A percentile compares a stretch with the other conserved stretches of the same genome.
phyloP scores from a whole-genome alignment of 2,888 invertebrate species.

The Polymixis lichenea region DNA sequence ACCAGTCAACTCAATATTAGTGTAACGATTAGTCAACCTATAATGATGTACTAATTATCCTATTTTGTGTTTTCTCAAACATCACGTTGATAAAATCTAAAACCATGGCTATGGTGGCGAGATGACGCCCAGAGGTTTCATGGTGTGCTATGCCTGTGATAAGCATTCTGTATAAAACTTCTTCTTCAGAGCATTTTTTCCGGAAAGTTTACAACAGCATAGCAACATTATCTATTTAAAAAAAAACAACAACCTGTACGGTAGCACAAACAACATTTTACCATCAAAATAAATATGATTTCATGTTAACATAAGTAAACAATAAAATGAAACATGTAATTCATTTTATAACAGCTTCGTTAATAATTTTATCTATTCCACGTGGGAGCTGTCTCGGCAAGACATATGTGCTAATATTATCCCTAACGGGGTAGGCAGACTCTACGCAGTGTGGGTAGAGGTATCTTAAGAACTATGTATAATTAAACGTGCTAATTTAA shows the following conservation, averaged over 20 bases:
- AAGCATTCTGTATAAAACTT: too few species aligned
- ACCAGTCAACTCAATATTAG: neutral
- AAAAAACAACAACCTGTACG: neutral
- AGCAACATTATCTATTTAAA: neutral
- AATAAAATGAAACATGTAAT: conserved; percentile 30
- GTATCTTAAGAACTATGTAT: conserved; percentile 21
- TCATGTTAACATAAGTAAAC: conserved; percentile 5
- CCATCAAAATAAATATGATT: neutral
- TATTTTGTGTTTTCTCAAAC: too few species aligned
- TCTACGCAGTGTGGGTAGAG: conserved; percentile 35
- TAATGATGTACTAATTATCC: too few species aligned
- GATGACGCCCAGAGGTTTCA: neutral
- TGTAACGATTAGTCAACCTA: neutral
- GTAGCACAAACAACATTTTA: neutral
- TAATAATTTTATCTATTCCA: conserved; percentile 47
- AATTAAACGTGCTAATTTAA: conserved; percentile 37
- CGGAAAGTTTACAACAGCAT: too few species aligned
- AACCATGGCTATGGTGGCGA: too few species aligned
- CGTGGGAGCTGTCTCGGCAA: conserved; percentile 40
- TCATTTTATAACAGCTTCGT: conserved; percentile 36
- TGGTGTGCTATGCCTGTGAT: neutral
- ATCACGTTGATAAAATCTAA: too few species aligned
- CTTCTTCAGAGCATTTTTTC: too few species aligned
- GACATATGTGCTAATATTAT: conserved; percentile 54
- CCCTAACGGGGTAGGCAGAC: conserved; percentile 34